Base-by-base conservation (phyloP, 2,113 vertebrate species). In the Onychorhynchus coronatus region DNA sequence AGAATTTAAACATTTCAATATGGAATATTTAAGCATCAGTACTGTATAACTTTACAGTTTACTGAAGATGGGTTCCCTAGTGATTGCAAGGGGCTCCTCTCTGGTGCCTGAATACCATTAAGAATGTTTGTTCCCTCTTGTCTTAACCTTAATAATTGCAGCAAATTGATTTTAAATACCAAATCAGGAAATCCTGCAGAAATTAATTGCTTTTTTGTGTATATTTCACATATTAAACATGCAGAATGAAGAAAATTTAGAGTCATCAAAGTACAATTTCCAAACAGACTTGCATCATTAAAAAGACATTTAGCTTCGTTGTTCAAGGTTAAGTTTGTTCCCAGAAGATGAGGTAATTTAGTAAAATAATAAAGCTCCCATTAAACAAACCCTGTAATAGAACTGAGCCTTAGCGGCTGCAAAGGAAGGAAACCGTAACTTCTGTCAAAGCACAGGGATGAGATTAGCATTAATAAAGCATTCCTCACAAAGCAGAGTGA, bases 361-460 rank as follows among this genome's bases (percentile, higher is more conserved):
- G 93, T 91, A 95, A 97, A 98, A 97, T 97, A 96, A 94, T 94
- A 95, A 93, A 80, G 88, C 61, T 53, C 66, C 66, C 85, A 90
- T 95, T 94, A 97, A 97, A 95, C 56, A 97, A 96, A 83, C 52
- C 76, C 91, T 18, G 53, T 94, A 96, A 96, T 95, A 97, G 94
- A 90, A 85, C 39, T 97, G 87, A 95, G 91, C 89, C 87, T 92
- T 96, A 95, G 96, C 10, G 80, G 91, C 70, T 87, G 88, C 95
- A 94, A 75, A 97, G 97, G 97, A 98, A 98, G 97, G 96, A 97
- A 98, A 97, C 81, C 2, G 66, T 78, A 86, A 96, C 96, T 96
- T 96, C 95, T 96, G 96, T 97, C 97, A 96, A 96, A 97, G 97
- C 97, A 97, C 56, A 80, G 56, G 58, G 94, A 84, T 68, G 88